Evolutionary conservation across 2,113 vertebrate genomes (phyloP).

Genomic region (Proterorhinus semilunaris): DNA sequence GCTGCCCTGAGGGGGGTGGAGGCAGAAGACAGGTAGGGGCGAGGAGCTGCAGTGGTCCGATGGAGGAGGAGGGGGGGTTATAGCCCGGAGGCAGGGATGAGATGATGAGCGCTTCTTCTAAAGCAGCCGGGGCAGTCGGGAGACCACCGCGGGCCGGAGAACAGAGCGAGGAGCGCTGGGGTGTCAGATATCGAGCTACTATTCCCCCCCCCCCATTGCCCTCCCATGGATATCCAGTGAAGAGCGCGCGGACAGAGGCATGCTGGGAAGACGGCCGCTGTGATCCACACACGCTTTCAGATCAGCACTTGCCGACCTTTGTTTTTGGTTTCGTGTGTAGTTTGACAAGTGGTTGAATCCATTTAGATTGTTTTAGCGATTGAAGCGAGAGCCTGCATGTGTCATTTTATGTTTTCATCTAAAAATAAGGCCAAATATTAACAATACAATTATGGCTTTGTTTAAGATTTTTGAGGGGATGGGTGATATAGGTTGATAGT

Average conservation of each 20-base stretch:
- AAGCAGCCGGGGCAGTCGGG: constrained; percentile 69
- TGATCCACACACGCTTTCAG: constrained; percentile 2
- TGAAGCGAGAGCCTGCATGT: too few species aligned
- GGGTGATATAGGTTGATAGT: too few species aligned
- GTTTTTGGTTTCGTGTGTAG: constrained; percentile 13
- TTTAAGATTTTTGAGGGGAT: too few species aligned
- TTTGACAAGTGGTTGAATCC: background rate
- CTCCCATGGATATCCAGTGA: constrained; percentile 32
- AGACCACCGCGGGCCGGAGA: constrained; percentile 75
- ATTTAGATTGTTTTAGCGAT: background rate
- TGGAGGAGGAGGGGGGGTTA: constrained; percentile 45
- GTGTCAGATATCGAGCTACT: constrained; percentile 57
- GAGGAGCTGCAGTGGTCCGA: constrained; percentile 4
- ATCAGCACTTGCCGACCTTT: background rate
- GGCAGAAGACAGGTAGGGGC: constrained; percentile 48
- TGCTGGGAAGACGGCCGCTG: constrained; percentile 44
- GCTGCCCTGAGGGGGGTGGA: constrained; percentile 70
- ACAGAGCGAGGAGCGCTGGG: constrained; percentile 66
- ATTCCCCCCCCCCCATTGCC: constrained; percentile 29
- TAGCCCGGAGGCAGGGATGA: constrained; percentile 76
- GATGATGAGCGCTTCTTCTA: constrained; percentile 73
- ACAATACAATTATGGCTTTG: too few species aligned
- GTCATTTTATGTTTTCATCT: too few species aligned
- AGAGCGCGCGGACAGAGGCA: constrained; percentile 36
- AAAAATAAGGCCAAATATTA: too few species aligned